Evolutionary conservation across 2,888 invertebrate species (phyloP).

Genomic region (Zonitis immaculata): DNA sequence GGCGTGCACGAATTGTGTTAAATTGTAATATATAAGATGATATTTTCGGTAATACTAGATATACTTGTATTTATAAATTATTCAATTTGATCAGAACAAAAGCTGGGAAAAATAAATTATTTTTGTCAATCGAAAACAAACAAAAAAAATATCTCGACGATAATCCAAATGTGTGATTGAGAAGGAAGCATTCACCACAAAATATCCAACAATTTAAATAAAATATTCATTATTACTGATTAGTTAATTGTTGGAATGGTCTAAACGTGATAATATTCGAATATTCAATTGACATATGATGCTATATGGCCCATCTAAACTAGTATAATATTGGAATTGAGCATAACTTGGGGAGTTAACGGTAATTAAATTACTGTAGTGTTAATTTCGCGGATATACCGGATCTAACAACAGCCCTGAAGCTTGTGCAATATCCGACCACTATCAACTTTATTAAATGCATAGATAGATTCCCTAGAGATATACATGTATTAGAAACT

Average conservation of each 20-base stretch:
- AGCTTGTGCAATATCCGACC: conserved; percentile 18
- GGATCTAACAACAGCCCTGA: conserved; percentile 12
- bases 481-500: neutral
- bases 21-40: neutral
- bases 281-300: neutral
- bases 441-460: conserved; percentile 20
- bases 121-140: conserved; percentile 5
- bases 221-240: too few species aligned
- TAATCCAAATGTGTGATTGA: too few species aligned
- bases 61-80: conserved; percentile 20
- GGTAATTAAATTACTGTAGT: conserved; percentile 18
- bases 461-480: conserved; percentile 16
- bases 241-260: too few species aligned
- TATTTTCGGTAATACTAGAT: neutral
- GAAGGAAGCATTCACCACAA: too few species aligned
- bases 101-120: conserved; percentile 10
- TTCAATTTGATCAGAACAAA: conserved; percentile 25
- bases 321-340: neutral
- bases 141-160: too few species aligned
- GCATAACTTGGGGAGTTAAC: conserved; percentile 12
- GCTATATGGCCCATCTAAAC: neutral
- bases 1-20: neutral
- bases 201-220: too few species aligned
- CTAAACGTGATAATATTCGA: neutral
- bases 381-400: conserved; percentile 17